Percentiles rank a stretch among this genome's conserved stretches.
Conservation (phyloP, 2,113 vertebrate species). For the Pseudonaja textilis region DNA sequence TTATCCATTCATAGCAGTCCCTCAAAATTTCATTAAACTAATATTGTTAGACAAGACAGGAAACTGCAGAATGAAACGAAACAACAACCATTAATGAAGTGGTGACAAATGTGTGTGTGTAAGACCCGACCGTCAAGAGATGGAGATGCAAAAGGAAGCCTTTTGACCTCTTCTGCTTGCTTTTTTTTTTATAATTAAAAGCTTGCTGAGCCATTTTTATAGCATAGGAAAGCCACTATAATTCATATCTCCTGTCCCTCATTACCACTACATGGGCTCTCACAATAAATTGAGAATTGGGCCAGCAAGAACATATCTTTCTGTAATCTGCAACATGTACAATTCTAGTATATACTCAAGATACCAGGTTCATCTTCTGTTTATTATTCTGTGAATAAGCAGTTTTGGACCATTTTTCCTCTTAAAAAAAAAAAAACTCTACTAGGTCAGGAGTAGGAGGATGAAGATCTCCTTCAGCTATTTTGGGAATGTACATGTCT, state of each 20-base stretch:
- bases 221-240: neutral
- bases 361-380: neutral
- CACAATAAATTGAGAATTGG: neutral
- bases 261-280: neutral
- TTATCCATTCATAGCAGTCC: neutral
- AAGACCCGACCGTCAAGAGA: neutral
- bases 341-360: neutral
- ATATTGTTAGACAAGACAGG: neutral
- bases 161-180: neutral
- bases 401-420: neutral
- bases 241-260: neutral
- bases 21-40: neutral
- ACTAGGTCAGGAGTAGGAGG: neutral
- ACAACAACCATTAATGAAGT: neutral
- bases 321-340: neutral
- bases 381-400: conserved; percentile 4
- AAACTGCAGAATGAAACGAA: neutral
- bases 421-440: neutral
- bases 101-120: neutral
- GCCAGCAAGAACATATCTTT: neutral
- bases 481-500: neutral
- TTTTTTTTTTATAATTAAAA: neutral
- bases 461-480: neutral
- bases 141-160: neutral
- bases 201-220: neutral